Evolutionary conservation across 92 coral and sea anemone species (phyloP).

Genomic region (Bergia sp.): DNA sequence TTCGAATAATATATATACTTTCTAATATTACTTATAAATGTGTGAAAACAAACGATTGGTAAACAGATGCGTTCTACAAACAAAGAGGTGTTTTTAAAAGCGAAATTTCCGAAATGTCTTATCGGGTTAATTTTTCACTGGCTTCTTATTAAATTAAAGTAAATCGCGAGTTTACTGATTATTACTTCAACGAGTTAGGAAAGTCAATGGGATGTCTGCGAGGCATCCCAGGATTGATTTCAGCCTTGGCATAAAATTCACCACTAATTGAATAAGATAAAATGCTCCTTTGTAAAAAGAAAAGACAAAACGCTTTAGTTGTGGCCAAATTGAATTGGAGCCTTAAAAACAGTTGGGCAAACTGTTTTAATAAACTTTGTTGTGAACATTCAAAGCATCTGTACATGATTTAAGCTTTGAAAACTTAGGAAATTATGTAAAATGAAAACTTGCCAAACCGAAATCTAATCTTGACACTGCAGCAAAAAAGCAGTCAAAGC

Average conservation of each 20-base stretch:
- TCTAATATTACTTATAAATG: constrained; percentile 52
- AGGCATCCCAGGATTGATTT: constrained; percentile 8
- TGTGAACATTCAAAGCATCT: background rate
- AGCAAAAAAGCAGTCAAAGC: background rate
- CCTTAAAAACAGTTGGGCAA: constrained; percentile 27
- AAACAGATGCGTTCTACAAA: constrained; percentile 69
- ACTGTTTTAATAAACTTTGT: constrained; percentile 20
- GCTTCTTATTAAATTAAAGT: background rate
- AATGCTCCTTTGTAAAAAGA: constrained; percentile 25
- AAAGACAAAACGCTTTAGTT: constrained; percentile 43
- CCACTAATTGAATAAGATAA: constrained; percentile 42
- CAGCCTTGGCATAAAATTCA: constrained; percentile 41
- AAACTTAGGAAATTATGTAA: background rate
- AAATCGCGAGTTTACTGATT: background rate
- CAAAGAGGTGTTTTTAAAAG: constrained; percentile 53
- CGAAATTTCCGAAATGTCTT: constrained; percentile 46
- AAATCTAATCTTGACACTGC: constrained; percentile 3
- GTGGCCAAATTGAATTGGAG: constrained; percentile 22
- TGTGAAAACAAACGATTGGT: constrained; percentile 66
- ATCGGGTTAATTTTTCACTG: constrained; percentile 6
- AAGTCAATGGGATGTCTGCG: background rate
- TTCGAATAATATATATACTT: constrained; percentile 15
- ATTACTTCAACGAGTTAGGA: background rate
- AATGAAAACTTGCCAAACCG: background rate
- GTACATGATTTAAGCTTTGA: background rate